Conservation (phyloP, 2,797 vertebrate species). For the Bucorvus abyssinicus region DNA sequence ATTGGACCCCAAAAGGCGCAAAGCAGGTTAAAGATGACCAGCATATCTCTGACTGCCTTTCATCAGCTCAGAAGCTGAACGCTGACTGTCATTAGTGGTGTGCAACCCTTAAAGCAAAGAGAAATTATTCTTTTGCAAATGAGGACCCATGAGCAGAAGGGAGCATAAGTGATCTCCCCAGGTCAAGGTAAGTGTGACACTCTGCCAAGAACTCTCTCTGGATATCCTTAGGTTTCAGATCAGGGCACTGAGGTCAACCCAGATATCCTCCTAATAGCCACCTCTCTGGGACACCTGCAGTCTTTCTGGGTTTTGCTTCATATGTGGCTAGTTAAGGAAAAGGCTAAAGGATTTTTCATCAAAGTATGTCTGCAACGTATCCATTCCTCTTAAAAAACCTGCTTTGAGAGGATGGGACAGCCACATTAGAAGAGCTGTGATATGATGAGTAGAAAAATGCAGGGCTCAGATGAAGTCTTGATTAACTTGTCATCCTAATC, state of each 20-base stretch:
- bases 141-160: not conserved
- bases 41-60: not conserved
- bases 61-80: not conserved
- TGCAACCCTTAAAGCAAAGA: not conserved
- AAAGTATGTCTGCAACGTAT: not conserved
- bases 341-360: not conserved
- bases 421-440: not conserved
- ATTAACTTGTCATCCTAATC: constrained; percentile 42
- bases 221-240: not conserved
- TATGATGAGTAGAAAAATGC: constrained; percentile 17
- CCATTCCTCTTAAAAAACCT: not conserved
- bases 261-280: not conserved
- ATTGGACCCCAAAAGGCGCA: not conserved
- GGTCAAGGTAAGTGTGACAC: not conserved
- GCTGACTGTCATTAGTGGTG: not conserved
- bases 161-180: not conserved
- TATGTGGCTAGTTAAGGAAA: not conserved
- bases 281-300: not conserved
- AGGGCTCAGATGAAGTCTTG: constrained; percentile 15
- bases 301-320: not conserved
- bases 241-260: not conserved
- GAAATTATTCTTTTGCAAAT: not conserved
- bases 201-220: not conserved
- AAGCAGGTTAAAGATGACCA: not conserved
- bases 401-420: not conserved